Evolutionary conservation across 2,888 invertebrate species (phyloP).

Genomic region (Clepsis dumicolana): DNA sequence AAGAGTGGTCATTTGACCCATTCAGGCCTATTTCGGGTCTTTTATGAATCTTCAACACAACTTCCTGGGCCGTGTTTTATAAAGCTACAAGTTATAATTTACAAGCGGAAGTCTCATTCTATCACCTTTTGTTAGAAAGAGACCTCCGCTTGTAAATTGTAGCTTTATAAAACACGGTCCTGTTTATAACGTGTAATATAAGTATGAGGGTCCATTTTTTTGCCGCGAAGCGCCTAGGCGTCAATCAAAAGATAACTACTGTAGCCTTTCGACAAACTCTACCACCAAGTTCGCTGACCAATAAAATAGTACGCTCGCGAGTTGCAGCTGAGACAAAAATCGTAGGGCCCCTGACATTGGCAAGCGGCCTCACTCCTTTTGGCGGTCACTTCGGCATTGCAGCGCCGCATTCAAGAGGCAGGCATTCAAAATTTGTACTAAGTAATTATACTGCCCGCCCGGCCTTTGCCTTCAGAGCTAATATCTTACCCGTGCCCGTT

Average conservation of each 20-base stretch:
- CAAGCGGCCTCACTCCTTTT: slow-evolving; percentile 76
- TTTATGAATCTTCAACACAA: too few species aligned
- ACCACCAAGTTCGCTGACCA: slow-evolving; percentile 1
- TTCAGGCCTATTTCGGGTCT: too few species aligned
- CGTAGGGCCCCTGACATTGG: slow-evolving; percentile 84
- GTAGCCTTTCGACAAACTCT: background rate
- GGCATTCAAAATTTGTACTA: slow-evolving; percentile 66
- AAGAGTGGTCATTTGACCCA: too few species aligned
- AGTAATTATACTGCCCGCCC: slow-evolving; percentile 54
- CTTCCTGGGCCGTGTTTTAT: too few species aligned
- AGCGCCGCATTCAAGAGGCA: slow-evolving; percentile 61
- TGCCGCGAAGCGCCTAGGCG: too few species aligned
- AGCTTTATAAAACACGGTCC: too few species aligned
- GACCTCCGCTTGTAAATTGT: too few species aligned
- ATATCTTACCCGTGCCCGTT: slow-evolving; percentile 29
- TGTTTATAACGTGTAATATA: too few species aligned
- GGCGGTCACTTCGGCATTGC: slow-evolving; percentile 84
- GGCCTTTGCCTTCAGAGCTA: slow-evolving; percentile 61
- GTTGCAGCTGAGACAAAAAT: slow-evolving; percentile 65
- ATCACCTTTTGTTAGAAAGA: too few species aligned
- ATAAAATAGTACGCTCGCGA: background rate
- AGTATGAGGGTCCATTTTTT: too few species aligned
- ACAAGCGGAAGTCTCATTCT: too few species aligned
- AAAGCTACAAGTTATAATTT: too few species aligned
- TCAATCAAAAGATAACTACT: background rate